A percentile compares a stretch with the other conserved stretches of the same genome.
phyloP scores from a whole-genome alignment of 2,888 invertebrate genomes.

The Balanococcus diminutus region DNA sequence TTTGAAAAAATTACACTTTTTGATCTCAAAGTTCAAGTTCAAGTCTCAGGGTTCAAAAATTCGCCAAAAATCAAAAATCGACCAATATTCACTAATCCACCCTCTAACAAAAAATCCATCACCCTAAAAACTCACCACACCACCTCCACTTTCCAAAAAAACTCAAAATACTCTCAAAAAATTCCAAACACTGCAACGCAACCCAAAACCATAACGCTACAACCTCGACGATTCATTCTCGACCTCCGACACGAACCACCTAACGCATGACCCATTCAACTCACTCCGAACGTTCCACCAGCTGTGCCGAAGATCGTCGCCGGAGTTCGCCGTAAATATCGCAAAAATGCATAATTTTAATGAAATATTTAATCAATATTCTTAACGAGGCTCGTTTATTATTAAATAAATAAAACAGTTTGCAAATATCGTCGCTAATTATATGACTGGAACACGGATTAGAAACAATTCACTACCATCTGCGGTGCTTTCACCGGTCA shows the following conservation, averaged over 20 bases:
- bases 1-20: too few species aligned
- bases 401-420: background rate
- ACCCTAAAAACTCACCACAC: background rate
- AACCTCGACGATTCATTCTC: background rate
- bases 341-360: background rate
- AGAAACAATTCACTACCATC: slow-evolving; percentile 36
- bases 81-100: background rate
- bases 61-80: too few species aligned
- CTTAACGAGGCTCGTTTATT: background rate
- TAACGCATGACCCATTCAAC: background rate
- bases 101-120: background rate
- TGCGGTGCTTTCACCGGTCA: slow-evolving; percentile 42
- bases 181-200: background rate
- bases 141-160: background rate
- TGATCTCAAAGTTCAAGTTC: too few species aligned
- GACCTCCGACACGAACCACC: background rate
- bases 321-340: background rate
- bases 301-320: background rate
- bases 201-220: slow-evolving; percentile 6
- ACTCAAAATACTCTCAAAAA: background rate
- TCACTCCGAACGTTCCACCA: background rate
- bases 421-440: slow-evolving; percentile 9
- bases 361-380: background rate
- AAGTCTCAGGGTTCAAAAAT: too few species aligned
- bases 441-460: slow-evolving; percentile 15